Base-by-base conservation (phyloP, 2,797 vertebrate genomes). In the Moxostoma hubbsi region DNA sequence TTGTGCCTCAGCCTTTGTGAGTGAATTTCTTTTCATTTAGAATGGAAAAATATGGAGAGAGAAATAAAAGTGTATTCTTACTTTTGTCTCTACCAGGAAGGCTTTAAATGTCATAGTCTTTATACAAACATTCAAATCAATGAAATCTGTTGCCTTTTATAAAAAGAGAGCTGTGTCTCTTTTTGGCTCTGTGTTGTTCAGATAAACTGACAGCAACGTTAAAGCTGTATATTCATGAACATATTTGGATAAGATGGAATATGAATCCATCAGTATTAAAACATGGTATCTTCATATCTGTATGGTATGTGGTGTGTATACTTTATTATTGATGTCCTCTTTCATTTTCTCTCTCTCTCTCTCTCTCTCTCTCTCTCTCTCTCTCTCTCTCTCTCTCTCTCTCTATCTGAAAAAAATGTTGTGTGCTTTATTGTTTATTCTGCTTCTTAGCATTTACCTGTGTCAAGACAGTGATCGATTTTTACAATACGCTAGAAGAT, bases 291-390 rank as follows among this genome's bases (percentile, higher is more conserved):
- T 72, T 73, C 58, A 73, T 77, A 82, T 79, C 54, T 79, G 81
- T 77, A 83, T 79, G 81, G 72, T 76, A 79, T 82, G 81, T 82
- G 58, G 70, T 78, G 77, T 81, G 72, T 81, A 81, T 79, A 65
- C 64, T 78, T 85, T 81, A 45, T 58, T 83, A 74, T 65, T 72
- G 58, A 45, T 83, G 65, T 53, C 43, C 43, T 75, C 65, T 69
- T 79, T 51, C 24, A 66, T 79, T 83, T n/a, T n/a, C 10, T 18
- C 36, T 71, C 6, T 74, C 68, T 50, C 9, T 64, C 61, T 79
- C 49, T 55, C 13, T 13, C 58, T 61, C 24, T 58, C n/a, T n/a
- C 10, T 18, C 36, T 71, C 6, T 74, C 68, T 50, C 9, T 64
- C 61, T 79, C 49, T 55, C 13, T 13, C 8, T n/a, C 10, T 18